Evolutionary conservation across 2,888 invertebrate species (phyloP), one percentile per base, ranked within the genome.

Genomic region (Poecilus cupreus): DNA sequence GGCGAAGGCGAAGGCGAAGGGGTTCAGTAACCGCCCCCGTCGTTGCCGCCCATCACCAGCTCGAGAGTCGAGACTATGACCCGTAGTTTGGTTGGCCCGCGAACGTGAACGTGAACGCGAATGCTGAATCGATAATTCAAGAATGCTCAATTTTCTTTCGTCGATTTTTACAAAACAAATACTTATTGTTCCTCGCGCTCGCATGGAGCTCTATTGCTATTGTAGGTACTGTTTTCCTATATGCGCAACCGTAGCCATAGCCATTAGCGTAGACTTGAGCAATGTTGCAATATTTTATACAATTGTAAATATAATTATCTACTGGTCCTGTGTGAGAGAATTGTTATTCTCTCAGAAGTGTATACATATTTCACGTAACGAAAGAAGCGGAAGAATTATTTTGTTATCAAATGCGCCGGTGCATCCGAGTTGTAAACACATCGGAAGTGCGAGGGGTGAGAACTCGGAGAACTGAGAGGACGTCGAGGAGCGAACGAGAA

Each of bases 111-210:
- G n/a, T n/a, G n/a, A n/a, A n/a, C 20, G 64, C 37, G 37, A 68
- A 68, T 26, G 37, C 51, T 54, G 37, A 57, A 76, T 76, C 76
- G 76, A 76, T 76, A 76, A 57, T 76, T 76, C 57, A 76, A 76
- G 76, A 76, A 76, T 76, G 76, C 76, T 57, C 57, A 76, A 76
- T 54, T 75, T 76, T 57, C 76, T 76, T 76, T 57, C 37, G 54
- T 76, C 39, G 76, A 76, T 76, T 76, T 76, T 76, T 76, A 37
- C 76, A 57, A 76, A 54, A 54, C 76, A 54, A 54, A 57, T 76
- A 76, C 18, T 76, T 57, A 76, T 76, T 76, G 39, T 76, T 37
- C 32, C 57, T 49, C n/a, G 72, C n/a, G n/a, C n/a, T n/a, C n/a
- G n/a, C 8, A 60, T 60, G 60, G 26, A 26, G 60, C 26, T 5